Base-by-base conservation (phyloP, 2,113 vertebrate genomes). In the Fulmarus glacialis region DNA sequence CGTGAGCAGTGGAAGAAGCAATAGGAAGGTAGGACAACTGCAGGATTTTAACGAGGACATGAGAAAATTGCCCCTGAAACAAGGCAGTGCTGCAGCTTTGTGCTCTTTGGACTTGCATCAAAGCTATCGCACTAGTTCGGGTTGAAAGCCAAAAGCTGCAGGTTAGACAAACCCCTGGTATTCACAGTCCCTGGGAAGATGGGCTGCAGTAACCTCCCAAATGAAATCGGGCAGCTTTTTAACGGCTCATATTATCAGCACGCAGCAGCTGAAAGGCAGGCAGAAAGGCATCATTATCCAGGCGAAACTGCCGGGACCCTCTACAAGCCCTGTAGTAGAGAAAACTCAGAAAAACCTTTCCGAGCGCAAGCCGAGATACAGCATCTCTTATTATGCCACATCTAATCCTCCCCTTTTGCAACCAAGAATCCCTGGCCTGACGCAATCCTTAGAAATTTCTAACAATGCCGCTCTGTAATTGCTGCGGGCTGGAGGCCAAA, bases 391-490 rank as follows among this genome's bases (percentile, higher is more conserved):
- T 8, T 18, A 24, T 2, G 1, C 48, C n/a, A 5, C 0, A 1
- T 48, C 40, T 36, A 34, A 84, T 47, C 58, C 77, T 29, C 70
- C 50, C 43, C 15, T 50, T 26, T 6, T 6, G 24, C 8, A 23
- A 36, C 18, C 2, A 0, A 85, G 84, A 81, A 43, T 40, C 81
- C 81, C 47, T 1, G 1, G 34, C 20, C 4, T 0, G 2, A 32
- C 7, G 1, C 47, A 13, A 5, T 4, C 52, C 43, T 24, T 30
- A 4, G 26, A 15, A 19, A 32, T 14, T 10, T 27, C 60, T 19
- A 22, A 34, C 38, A 13, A 1, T 0, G 20, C 58, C 3, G 38
- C 81, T 66, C 30, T 10, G 29, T 0, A 12, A 36, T 0, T 4
- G 38, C 38, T 4, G 5, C 9, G 4, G 66, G 72, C 55, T 6